Base-by-base conservation (phyloP, 64 coral and sea anemone species). In the Porites australiensis region DNA sequence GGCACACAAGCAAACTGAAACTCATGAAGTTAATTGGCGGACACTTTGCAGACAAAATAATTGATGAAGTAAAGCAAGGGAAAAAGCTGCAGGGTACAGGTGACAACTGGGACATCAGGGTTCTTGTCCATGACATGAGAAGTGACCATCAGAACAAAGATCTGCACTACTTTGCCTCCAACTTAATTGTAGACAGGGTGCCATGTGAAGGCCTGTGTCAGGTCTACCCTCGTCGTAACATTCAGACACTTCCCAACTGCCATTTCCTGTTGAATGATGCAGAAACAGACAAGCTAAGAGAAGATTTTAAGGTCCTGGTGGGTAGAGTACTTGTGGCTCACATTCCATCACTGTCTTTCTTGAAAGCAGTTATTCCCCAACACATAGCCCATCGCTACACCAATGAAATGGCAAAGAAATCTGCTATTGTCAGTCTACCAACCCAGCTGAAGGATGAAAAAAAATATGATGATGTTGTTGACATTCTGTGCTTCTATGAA, bases 11-110 rank as follows among this genome's bases (percentile, higher is more conserved):
- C 51, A 89, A 89, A 63, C 57, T 77, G 16, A 60, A 75, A 4
- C 74, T 89, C 27, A 11, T 77, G 3, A 48, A 77, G 58, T 61
- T 70, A 58, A n/a, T 89, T 4, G 72, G 87, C 0, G 64, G 64
- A 15, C 87, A 89, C 64, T 89, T 89, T 61, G 47, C 64, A 19
- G 87, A 89, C 69, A 89, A 77, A 77, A 51, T 89, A 21, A 66
- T 89, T 44, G 53, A 89, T 14, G 72, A 75, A 74, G 87, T 89
- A 20, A 89, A 89, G 44, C 50, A 77, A 61, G 87, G 87, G 47
- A 89, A 89, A 44, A 89, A 64, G n/a, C 61, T 89, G 8, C 87
- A 89, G 16, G 73, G 87, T 48, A 89, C 87, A 44, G 87, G 87
- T 22, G 87, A 75, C 74, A 89, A 89, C 16, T 89, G 87, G 72